Evolutionary conservation across 2,888 invertebrate species (phyloP).

Genomic region (Encarsia formosa): DNA sequence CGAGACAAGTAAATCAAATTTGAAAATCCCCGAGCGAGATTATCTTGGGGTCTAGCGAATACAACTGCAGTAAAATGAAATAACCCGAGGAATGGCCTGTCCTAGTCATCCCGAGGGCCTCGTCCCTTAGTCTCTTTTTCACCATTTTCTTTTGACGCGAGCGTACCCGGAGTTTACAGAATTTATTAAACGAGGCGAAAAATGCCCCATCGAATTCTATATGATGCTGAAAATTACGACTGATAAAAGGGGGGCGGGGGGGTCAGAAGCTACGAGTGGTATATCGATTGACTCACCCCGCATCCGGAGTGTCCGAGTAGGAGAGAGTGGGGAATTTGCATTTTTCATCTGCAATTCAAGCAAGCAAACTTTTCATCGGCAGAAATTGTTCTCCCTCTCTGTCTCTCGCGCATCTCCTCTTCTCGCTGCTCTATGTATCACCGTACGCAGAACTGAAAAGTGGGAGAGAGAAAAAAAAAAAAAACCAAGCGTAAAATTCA

Average conservation of each 20-base stretch:
- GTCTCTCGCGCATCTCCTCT: too few species aligned
- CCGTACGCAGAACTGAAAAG: too few species aligned
- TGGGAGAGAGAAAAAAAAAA: too few species aligned
- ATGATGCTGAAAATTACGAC: conserved; percentile 12
- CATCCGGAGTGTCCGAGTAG: conserved; percentile 9
- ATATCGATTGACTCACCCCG: conserved; percentile 24
- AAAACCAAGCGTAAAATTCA: too few species aligned
- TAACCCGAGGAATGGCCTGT: conserved; percentile 38
- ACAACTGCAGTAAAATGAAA: conserved; percentile 38
- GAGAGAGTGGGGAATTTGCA: conserved; percentile 23
- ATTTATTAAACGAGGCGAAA: conserved; percentile 25
- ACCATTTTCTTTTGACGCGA: conserved; percentile 30
- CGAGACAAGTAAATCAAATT: conserved; percentile 50
- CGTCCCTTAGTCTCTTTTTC: conserved; percentile 34
- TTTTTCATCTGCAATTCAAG: conserved; percentile 26
- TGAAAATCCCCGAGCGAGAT: conserved; percentile 43
- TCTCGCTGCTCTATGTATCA: too few species aligned
- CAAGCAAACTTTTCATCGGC: conserved; percentile 23
- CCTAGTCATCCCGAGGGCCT: conserved; percentile 36
- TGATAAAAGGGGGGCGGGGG: not conserved
- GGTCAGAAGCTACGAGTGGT: conserved; percentile 9
- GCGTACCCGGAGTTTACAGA: conserved; percentile 7
- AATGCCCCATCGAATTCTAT: conserved; percentile 16
- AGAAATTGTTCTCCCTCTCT: conserved; percentile 17
- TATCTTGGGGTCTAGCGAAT: conserved; percentile 34